phyloP scores from a whole-genome alignment of 30 jellyfish, hydroid and myxozoan genomes.

The Hydractinia echinata region DNA sequence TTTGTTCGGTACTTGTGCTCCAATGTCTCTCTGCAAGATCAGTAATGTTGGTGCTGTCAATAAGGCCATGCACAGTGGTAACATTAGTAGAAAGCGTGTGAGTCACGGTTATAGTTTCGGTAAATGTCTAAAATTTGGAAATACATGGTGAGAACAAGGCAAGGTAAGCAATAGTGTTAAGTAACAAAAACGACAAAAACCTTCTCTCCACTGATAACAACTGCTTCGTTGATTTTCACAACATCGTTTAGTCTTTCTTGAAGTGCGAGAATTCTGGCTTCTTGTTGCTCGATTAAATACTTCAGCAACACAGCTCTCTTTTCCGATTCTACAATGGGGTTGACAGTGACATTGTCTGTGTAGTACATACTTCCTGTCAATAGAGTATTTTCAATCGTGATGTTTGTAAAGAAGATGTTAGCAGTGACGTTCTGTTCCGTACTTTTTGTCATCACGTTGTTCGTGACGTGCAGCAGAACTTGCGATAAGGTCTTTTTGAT shows the following conservation, averaged over 20 bases:
- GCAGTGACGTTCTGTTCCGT: conserved; percentile 18
- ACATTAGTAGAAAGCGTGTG: not conserved
- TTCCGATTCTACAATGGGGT: conserved; percentile 4
- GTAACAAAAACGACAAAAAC: not conserved
- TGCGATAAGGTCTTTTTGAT: conserved; percentile 11
- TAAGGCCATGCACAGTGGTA: conserved; percentile 38
- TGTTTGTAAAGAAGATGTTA: conserved; percentile 6
- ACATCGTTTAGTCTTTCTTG: conserved; percentile 45
- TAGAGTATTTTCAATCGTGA: not conserved
- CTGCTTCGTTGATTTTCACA: conserved; percentile 16
- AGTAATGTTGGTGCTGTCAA: conserved; percentile 66
- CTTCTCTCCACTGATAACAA: conserved; percentile 52
- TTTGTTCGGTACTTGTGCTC: conserved; percentile 57
- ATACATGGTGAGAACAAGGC: not conserved
- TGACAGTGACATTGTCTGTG: conserved; percentile 2
- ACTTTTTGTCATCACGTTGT: conserved; percentile 26
- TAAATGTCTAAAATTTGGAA: not conserved
- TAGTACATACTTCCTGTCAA: not conserved
- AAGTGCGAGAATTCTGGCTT: conserved; percentile 12
- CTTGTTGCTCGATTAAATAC: conserved; percentile 13
- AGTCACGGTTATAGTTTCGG: too few species aligned
- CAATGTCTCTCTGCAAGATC: conserved; percentile 50
- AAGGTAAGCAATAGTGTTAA: not conserved
- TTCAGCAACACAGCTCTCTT: conserved; percentile 11
- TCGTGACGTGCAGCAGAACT: conserved; percentile 14